Evolutionary conservation across 2,888 invertebrate genomes (phyloP), one percentile per base, ranked within the genome.

Genomic region (Proisotoma minuta): DNA sequence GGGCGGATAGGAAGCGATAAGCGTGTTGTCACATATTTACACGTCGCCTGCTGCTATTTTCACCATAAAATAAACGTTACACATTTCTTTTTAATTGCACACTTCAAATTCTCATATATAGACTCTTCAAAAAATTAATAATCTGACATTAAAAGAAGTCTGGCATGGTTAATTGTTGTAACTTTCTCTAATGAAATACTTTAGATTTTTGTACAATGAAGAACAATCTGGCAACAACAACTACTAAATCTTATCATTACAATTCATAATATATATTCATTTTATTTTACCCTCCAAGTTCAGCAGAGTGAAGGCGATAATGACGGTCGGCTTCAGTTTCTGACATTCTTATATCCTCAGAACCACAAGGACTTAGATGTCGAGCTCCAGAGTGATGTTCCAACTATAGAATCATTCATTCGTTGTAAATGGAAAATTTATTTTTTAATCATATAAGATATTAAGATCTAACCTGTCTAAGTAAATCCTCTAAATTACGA

Each of bases 281-380:
- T 49, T 49, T 3, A 49, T 49, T 52, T 50, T 65, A 73, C 73
- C 73, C 73, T 62, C 71, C 73, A 24, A 69, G 61, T 50, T 73
- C 71, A 29, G 63, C 69, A 50, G 74, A 73, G 56, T 91, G 91
- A 79, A 88, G 84, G 80, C 90, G 83, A 79, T 89, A 91, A 79
- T 89, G 90, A 60, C 92, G 84, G 78, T 93, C 92, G 57, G 88
- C 88, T 78, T 93, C 93, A 57, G 89, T 88, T 79, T 93, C 93
- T 60, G 91, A 91, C 84, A 88, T 87, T 34, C 77, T 72, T 76
- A 92, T 90, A 76, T 93, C 93, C 77, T 92, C 92, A 20, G 91
- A 91, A 65, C 91, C 92, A 73, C 89, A 89, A 56, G 92, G 92
- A 76, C 91, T 91, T 87, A 91, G 89, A 79, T 91, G 82, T 67